phyloP scores from a whole-genome alignment of 2,113 vertebrate species.

The Aldabrachelys gigantea region DNA sequence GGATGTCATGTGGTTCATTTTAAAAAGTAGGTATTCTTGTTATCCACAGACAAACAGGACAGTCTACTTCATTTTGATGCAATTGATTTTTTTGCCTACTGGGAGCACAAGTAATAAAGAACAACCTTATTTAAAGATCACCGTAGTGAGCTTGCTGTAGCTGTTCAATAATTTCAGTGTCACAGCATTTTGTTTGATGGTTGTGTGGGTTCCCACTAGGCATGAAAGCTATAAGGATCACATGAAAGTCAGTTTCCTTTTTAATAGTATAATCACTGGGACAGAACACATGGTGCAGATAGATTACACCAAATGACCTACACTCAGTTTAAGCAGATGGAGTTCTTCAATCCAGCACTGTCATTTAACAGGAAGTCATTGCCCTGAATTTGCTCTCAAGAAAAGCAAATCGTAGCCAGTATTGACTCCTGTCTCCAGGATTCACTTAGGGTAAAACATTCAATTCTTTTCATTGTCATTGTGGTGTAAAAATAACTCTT shows the following conservation, averaged over 20 bases:
- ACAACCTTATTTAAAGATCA: slow-evolving; percentile 57
- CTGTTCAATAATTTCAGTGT: slow-evolving; percentile 20
- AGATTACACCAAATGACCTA: neutral
- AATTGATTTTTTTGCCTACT: slow-evolving; percentile 28
- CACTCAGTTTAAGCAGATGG: neutral
- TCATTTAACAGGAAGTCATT: neutral
- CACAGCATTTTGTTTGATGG: slow-evolving; percentile 26
- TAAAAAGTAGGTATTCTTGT: neutral
- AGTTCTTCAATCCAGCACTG: neutral
- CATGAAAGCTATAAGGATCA: slow-evolving; percentile 22
- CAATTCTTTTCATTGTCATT: neutral
- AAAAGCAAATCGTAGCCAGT: neutral
- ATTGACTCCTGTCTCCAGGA: accelerated
- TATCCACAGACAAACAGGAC: neutral
- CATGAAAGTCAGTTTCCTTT: slow-evolving; percentile 40
- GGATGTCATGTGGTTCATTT: neutral
- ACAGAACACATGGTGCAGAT: neutral
- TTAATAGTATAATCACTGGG: slow-evolving; percentile 26
- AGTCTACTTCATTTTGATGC: slow-evolving; percentile 36
- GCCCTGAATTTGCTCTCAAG: neutral
- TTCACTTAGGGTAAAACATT: neutral
- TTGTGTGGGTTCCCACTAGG: neutral
- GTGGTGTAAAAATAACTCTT: neutral
- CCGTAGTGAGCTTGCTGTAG: neutral
- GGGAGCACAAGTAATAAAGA: slow-evolving; percentile 52